phyloP scores from a whole-genome alignment of 2,888 invertebrate species.

The Ectropis crepuscularia region DNA sequence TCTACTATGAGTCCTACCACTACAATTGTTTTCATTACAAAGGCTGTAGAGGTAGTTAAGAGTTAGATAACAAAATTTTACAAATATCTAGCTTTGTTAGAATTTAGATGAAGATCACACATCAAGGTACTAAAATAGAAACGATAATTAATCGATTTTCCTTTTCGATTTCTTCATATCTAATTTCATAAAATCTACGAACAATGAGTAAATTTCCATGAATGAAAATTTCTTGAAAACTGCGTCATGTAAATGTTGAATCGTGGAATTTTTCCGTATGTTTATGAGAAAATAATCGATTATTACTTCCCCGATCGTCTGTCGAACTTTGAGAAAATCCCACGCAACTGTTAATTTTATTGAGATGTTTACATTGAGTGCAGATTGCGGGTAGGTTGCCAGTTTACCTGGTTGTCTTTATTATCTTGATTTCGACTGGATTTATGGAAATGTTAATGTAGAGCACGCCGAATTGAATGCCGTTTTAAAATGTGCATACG shows the following conservation, averaged over 20 bases:
- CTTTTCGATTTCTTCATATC: neutral
- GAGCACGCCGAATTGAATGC: neutral
- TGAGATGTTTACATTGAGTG: neutral
- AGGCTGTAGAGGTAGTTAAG: too few relatives aligned
- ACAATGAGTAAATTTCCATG: conserved; percentile 13
- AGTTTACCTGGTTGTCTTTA: neutral
- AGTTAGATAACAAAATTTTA: too few relatives aligned
- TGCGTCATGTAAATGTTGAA: conserved; percentile 25
- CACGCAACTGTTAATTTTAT: conserved; percentile 21
- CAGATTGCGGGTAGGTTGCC: conserved; percentile 2
- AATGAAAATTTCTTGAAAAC: conserved; percentile 15
- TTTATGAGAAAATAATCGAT: conserved; percentile 20
- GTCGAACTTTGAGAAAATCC: conserved; percentile 20
- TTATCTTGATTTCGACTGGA: neutral
- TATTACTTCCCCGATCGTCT: conserved; percentile 5
- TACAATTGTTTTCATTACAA: too few relatives aligned
- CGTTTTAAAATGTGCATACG: too few relatives aligned
- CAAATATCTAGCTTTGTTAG: too few relatives aligned
- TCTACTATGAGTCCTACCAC: too few relatives aligned
- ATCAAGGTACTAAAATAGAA: too few relatives aligned
- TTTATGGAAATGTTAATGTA: neutral
- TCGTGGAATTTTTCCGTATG: conserved; percentile 16
- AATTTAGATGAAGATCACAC: too few relatives aligned
- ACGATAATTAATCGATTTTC: neutral
- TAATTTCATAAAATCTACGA: conserved; percentile 1